Base-by-base conservation (phyloP, 2,888 invertebrate genomes). In the Apodemia zela region DNA sequence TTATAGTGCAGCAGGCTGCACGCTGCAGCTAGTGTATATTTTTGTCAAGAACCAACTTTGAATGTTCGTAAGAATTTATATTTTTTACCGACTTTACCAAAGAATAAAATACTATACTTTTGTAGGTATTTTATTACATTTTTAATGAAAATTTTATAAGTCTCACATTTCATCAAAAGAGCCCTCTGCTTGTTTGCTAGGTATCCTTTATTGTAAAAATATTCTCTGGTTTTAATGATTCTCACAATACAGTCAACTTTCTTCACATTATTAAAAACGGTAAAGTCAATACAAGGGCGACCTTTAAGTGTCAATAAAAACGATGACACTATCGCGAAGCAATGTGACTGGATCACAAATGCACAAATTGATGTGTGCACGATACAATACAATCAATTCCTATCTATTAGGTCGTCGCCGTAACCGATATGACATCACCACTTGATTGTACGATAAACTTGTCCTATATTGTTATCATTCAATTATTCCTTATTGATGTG, bases 401-500 rank as follows among this genome's bases (percentile, higher is more conserved):
- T 72, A 69, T 73, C 74, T 71, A 73, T 75, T 71, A 68, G 64
- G 65, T 73, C 72, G 70, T 71, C 72, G 68, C 66, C 67, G 67
- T 70, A 51, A 54, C 65, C 68, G 68, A 70, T 70, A 74, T 84
- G 85, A 85, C 80, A 82, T 85, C 85, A 84, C 73, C 79, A 63
- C 69, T 68, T 75, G 75, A 79, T 81, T 77, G 78, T 73, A 72
- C 74, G 73, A 75, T 75, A 76, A 82, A 77, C 75, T 78, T 79
- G 81, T 72, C 75, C 82, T 75, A 82, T 75, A 80, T 82, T 76
- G 79, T 75, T 74, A 78, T 82, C 81, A 88, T 86, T 85, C 86
- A 84, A 87, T 88, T 85, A 87, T 80, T 78, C 80, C 69, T 81
- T 79, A 81, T 82, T 85, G 83, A 82, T 82, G 84, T 77, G 78